Percentiles rank a stretch among this genome's conserved stretches.
Evolutionary conservation across 2,797 vertebrate genomes (phyloP).

Genomic region (Glyptemys insculpta): DNA sequence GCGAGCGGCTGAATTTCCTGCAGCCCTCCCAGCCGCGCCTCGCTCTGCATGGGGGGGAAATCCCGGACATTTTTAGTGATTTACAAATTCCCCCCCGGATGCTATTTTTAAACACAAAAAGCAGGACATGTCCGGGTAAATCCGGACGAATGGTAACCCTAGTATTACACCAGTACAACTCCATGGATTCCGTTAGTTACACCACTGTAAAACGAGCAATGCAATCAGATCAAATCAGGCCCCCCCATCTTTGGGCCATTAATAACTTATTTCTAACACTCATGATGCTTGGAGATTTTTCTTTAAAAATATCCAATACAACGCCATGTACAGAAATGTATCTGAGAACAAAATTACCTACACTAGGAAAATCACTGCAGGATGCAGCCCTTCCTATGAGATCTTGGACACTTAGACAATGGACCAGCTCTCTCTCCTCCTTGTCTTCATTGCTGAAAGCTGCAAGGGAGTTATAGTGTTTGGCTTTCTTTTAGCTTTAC

Average conservation of each 20-base stretch:
- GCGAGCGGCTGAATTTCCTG: no score
- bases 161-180: no score
- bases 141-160: no score
- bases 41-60: no score
- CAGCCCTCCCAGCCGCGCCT: no score
- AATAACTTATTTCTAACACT: background rate
- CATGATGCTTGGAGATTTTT: background rate
- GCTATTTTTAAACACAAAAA: no score
- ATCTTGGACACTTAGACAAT: background rate
- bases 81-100: no score
- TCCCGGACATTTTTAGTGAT: no score
- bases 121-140: no score
- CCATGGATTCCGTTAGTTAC: background rate
- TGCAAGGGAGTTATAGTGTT: background rate
- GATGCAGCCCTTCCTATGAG: background rate
- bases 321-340: background rate
- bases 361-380: background rate
- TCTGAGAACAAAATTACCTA: background rate
- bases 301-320: background rate
- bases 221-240: background rate
- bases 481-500: background rate
- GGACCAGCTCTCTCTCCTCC: background rate
- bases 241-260: background rate
- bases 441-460: background rate
- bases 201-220: background rate